A percentile compares a stretch with the other conserved stretches of the same genome.
Conservation (phyloP, 2,113 vertebrate genomes). For the Platysteira castanea region DNA sequence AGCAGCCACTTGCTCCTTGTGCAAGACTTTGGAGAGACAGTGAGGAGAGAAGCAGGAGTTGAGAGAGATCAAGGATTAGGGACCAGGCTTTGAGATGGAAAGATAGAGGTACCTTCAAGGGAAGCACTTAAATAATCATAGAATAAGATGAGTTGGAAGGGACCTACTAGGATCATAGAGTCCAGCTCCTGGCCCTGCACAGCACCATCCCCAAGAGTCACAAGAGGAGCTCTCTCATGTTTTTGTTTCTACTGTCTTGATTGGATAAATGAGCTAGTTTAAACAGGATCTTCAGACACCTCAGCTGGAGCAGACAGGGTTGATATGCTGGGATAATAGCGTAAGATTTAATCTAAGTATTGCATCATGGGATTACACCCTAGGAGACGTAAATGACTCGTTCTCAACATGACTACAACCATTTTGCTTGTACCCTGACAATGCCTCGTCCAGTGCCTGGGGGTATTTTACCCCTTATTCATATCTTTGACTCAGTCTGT, state of each 20-base stretch:
- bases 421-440: background rate
- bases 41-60: background rate
- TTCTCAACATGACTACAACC: background rate
- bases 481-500: background rate
- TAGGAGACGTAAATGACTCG: background rate
- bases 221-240: background rate
- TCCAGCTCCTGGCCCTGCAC: background rate
- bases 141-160: background rate
- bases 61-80: background rate
- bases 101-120: background rate
- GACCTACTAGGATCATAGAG: background rate
- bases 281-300: slow-evolving; percentile 11
- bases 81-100: background rate
- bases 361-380: slow-evolving; percentile 6
- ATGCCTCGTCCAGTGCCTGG: rapidly evolving
- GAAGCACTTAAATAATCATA: background rate
- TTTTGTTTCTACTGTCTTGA: slow-evolving; percentile 10
- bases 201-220: background rate
- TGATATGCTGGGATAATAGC: background rate
- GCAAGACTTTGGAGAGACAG: background rate
- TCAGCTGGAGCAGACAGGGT: background rate
- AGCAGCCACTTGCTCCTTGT: background rate
- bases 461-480: background rate
- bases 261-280: slow-evolving; percentile 39
- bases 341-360: slow-evolving; percentile 11